A percentile compares a stretch with the other conserved stretches of the same genome.
These are phyloP conservation scores for Pica pica DNA, from an alignment of 2,113 vertebrate genomes.

Conservation along the genomic window DNA sequence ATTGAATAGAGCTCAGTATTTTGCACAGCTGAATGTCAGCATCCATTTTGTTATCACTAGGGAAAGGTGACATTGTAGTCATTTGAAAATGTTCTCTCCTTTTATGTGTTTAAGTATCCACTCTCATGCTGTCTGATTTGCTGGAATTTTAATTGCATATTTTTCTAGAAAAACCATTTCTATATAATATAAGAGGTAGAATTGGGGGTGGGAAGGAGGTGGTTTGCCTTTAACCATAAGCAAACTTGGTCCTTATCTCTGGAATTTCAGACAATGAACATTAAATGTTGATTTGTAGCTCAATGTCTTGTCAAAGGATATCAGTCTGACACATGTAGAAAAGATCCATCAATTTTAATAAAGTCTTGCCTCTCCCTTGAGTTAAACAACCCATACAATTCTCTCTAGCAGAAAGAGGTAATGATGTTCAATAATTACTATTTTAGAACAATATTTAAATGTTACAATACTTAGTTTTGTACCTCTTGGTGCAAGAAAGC, in stretches of 20 bases:
- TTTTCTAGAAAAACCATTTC: not conserved
- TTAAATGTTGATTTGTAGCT: not conserved
- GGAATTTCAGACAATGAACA: not conserved
- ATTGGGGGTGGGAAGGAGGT: rapidly evolving
- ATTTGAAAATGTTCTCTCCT: not conserved
- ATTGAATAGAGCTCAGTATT: not conserved
- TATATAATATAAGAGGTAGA: not conserved
- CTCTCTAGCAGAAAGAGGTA: not conserved
- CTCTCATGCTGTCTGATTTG: not conserved
- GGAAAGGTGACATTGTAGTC: not conserved
- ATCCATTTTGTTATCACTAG: not conserved
- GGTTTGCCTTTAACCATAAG: not conserved
- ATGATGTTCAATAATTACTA: not conserved
- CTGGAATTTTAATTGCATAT: not conserved
- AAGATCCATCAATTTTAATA: not conserved
- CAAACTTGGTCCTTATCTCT: not conserved
- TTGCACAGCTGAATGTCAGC: not conserved
- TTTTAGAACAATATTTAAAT: not conserved
- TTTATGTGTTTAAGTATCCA: not conserved
- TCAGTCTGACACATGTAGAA: not conserved
- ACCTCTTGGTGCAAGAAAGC: not conserved
- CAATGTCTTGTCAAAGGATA: not conserved
- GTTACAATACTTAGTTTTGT: not conserved
- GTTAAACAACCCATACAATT: not conserved
- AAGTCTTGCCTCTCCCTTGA: not conserved